Evolutionary conservation across 2,797 vertebrate genomes (phyloP).

Genomic region (Syndactyla subalaris): DNA sequence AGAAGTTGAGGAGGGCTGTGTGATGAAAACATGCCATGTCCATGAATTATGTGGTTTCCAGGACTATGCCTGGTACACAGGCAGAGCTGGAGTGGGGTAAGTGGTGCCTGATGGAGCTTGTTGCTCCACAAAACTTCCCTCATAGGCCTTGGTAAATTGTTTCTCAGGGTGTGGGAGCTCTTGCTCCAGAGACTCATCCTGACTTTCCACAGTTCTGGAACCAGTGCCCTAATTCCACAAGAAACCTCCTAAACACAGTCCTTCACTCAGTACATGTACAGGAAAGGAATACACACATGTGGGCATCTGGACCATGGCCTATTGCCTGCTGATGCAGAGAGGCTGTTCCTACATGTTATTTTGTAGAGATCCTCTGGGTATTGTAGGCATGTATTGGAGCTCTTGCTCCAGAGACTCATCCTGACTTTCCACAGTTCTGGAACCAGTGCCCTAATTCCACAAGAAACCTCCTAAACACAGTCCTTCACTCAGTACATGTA

Average conservation of each 20-base stretch:
- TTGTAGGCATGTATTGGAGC: not conserved
- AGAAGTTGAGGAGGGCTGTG: not conserved
- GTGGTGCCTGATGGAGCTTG: not conserved
- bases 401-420: not conserved
- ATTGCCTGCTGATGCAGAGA: not conserved
- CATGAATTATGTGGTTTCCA: not conserved
- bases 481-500: accelerated
- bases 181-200: not conserved
- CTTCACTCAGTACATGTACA: accelerated
- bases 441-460: not conserved
- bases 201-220: not conserved
- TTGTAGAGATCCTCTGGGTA: accelerated
- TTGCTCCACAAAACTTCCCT: not conserved
- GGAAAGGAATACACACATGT: not conserved
- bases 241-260: not conserved
- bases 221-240: not conserved
- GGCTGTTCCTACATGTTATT: not conserved
- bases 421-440: not conserved
- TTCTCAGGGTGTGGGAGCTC: not conserved
- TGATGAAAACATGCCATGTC: not conserved
- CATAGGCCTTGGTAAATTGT: not conserved
- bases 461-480: not conserved
- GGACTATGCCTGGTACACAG: not conserved
- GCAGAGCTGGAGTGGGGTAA: not conserved
- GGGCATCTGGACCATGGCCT: too few relatives aligned